phyloP scores from a whole-genome alignment of 2,113 vertebrate genomes.

The Phocoena phocoena region DNA sequence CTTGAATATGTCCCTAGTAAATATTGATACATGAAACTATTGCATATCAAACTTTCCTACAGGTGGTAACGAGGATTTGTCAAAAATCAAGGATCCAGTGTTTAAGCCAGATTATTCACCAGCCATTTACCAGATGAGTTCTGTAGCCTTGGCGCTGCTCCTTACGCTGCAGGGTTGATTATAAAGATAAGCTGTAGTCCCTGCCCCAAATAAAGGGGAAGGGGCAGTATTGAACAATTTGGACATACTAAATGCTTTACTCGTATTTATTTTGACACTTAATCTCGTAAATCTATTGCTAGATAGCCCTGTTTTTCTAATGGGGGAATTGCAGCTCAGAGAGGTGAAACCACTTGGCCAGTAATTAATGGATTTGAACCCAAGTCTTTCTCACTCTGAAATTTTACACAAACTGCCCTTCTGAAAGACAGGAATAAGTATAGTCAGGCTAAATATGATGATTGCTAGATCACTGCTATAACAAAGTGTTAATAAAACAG shows the following conservation, averaged over 20 bases:
- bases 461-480: background rate
- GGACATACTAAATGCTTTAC: background rate
- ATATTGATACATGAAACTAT: background rate
- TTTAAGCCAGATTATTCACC: background rate
- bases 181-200: background rate
- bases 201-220: background rate
- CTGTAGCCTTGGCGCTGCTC: background rate
- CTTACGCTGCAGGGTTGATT: background rate
- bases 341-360: background rate
- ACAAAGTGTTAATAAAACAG: background rate
- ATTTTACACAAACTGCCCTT: background rate
- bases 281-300: background rate
- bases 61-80: background rate
- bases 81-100: background rate
- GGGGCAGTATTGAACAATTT: background rate
- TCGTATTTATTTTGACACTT: background rate
- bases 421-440: slow-evolving; percentile 15
- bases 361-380: background rate
- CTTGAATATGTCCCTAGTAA: background rate
- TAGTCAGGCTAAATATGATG: background rate
- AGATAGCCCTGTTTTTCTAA: background rate
- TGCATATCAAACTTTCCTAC: background rate
- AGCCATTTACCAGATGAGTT: background rate
- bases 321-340: background rate
- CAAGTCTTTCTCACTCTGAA: background rate